These are phyloP conservation scores for Entomobrya proxima DNA, from an alignment of 2,888 invertebrate genomes.

Conservation along the genomic window DNA sequence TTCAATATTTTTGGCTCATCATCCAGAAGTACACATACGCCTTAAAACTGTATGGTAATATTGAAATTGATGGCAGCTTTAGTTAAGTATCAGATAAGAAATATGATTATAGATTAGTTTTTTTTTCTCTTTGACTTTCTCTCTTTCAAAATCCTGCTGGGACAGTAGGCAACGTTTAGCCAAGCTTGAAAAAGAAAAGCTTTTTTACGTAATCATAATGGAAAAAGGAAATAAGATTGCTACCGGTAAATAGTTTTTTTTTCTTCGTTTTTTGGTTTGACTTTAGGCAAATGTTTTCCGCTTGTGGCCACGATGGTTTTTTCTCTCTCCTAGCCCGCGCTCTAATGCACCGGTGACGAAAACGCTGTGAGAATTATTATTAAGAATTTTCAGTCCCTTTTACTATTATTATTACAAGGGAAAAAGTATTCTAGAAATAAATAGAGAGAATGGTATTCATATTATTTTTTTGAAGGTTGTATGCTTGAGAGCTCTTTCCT, in stretches of 20 bases:
- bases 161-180: neutral
- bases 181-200: neutral
- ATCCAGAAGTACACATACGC: neutral
- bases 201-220: neutral
- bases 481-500: no score
- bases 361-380: constrained; percentile 1
- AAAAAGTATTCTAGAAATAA: neutral
- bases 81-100: neutral
- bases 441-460: neutral
- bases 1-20: neutral
- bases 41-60: neutral
- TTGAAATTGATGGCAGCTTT: neutral
- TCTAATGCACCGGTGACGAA: neutral
- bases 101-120: neutral
- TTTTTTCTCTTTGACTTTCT: neutral
- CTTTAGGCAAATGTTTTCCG: neutral
- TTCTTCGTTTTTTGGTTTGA: neutral
- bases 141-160: neutral
- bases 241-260: constrained; percentile 2
- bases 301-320: constrained; percentile 24
- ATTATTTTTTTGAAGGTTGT: no score
- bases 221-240: neutral
- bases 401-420: neutral
- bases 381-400: neutral
- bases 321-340: no score